Conservation (phyloP, 2,888 invertebrate genomes). For the Sphaeridia pumilis region DNA sequence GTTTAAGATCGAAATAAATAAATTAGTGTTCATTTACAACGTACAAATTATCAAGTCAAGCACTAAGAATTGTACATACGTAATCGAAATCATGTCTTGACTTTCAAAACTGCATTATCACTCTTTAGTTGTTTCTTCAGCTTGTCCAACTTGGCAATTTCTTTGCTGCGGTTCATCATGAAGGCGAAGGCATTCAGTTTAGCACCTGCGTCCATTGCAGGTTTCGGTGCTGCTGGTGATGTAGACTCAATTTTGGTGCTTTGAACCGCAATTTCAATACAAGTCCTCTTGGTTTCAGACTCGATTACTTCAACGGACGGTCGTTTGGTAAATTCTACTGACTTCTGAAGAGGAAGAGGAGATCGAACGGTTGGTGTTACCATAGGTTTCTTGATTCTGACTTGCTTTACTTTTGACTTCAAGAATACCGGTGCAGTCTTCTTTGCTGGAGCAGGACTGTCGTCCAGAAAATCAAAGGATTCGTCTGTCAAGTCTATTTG, state of each 20-base stretch:
- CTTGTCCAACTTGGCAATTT: constrained; percentile 24
- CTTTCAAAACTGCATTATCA: too few relatives aligned
- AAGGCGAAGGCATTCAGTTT: constrained; percentile 27
- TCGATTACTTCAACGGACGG: background rate
- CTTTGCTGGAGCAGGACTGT: background rate
- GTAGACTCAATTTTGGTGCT: too few relatives aligned
- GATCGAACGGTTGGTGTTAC: background rate
- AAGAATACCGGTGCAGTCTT: background rate
- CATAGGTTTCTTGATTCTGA: background rate
- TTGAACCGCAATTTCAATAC: background rate
- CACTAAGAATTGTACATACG: too few relatives aligned
- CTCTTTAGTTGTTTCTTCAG: constrained; percentile 11
- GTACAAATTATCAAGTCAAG: too few relatives aligned
- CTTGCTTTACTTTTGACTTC: background rate
- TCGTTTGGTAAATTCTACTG: background rate
- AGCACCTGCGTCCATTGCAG: background rate
- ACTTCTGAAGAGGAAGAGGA: too few relatives aligned
- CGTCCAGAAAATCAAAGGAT: constrained; percentile 5
- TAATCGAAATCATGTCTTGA: too few relatives aligned
- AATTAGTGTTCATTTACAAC: too few relatives aligned
- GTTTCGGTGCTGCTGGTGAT: background rate
- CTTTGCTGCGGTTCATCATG: constrained; percentile 27
- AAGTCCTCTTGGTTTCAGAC: background rate
- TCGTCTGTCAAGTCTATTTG: constrained; percentile 3
- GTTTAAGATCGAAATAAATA: too few relatives aligned